Base-by-base conservation (phyloP, 2,888 invertebrate genomes). In the Torymus tubicola region DNA sequence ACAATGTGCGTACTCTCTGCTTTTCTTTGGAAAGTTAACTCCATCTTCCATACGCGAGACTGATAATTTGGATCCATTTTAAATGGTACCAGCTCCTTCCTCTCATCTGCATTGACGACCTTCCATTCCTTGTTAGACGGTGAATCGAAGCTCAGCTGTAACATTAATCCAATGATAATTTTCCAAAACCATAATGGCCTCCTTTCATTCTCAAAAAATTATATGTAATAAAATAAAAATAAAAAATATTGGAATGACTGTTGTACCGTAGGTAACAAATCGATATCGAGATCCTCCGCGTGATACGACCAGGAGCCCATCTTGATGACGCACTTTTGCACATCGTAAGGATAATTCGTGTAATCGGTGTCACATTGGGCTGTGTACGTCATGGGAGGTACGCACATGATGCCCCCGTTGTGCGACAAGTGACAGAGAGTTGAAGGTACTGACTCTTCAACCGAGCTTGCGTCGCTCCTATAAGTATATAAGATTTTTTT, bases 251-350 rank as follows among this genome's bases (percentile, higher is more conserved):
- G 21, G 14, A 1, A 55, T 53, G 1, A 4, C 8, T 2, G 18
- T 13, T 12, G n/a, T 64, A 77, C 78, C 72, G 21, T 55, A 21
- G 31, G 58, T 2, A 60, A 11, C 14, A 50, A 2, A 0, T 55
- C 64, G 92, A 87, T 92, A 82, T 93, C 92, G 0, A 95, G 88
- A 86, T 94, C 94, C 87, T 94, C 93, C 1, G 92, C 93, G 16
- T 91, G 92, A 84, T 94, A 92, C 86, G 93, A 92, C 94, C 94
- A 95, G 0, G 94, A 93, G 1, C 94, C 94, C 80, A 94, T 92
- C 61, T 92, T 91, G 42, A 95, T 80, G 0, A 92, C 91, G 86
- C 95, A 95, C 82, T 93, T 93, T 87, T 94, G 94, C 13, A 86
- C 85, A 86, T 95, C 95, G 85, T 93, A 94, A 0, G 95, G 95